These are phyloP conservation scores for Sphecodes monilicornis DNA, from an alignment of 2,888 invertebrate genomes.

Conservation along the genomic window DNA sequence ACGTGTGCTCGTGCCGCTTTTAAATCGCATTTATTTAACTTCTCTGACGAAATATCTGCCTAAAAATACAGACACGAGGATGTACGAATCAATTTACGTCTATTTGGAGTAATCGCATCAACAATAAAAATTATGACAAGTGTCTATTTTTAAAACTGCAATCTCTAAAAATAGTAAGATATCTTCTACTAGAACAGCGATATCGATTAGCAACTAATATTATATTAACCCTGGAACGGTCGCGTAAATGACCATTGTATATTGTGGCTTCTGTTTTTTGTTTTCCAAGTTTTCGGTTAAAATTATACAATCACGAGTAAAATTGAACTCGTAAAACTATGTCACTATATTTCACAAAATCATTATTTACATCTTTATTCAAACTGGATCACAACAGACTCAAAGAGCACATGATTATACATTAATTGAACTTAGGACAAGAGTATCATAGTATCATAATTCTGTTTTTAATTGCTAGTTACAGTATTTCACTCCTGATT, in stretches of 20 bases:
- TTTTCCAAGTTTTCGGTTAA: too few species aligned
- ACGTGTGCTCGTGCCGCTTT: conserved; percentile 42
- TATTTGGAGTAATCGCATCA: conserved; percentile 23
- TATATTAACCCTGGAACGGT: neutral
- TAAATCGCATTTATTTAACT: conserved; percentile 61
- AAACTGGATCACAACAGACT: too few species aligned
- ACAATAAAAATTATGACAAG: conserved; percentile 7
- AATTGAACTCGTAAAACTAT: too few species aligned
- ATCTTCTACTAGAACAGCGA: neutral
- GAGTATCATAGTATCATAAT: too few species aligned
- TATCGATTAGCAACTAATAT: neutral
- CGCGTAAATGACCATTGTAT: neutral
- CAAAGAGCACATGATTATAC: too few species aligned
- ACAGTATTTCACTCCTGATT: too few species aligned
- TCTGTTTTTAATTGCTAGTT: too few species aligned
- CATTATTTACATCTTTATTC: too few species aligned
- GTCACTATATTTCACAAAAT: too few species aligned
- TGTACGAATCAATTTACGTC: conserved; percentile 31
- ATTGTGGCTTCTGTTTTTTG: too few species aligned
- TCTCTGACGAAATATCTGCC: conserved; percentile 40
- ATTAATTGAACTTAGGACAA: too few species aligned
- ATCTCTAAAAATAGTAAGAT: neutral
- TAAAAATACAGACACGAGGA: conserved; percentile 45
- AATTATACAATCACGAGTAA: too few species aligned
- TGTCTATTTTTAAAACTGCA: neutral